These are phyloP conservation scores for Saxidomus purpurata DNA, from an alignment of 1,140 invertebrate species.

Conservation along the genomic window DNA sequence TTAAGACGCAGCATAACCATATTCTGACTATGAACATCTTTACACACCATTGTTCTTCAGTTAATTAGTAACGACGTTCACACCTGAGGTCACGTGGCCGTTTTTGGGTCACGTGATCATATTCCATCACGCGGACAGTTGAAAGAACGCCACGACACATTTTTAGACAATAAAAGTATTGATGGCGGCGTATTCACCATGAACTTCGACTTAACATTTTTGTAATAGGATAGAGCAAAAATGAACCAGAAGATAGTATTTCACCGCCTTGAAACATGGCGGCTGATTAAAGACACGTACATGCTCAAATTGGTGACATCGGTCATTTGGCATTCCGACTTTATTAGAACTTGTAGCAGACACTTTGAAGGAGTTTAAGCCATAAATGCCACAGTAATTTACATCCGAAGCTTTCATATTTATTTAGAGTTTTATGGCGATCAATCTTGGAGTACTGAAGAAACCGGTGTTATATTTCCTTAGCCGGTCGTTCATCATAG, in stretches of 20 bases:
- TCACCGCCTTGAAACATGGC: background rate
- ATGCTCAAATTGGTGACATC: background rate
- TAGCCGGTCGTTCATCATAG: background rate
- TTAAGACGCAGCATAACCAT: too few relatives aligned
- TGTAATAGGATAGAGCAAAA: background rate
- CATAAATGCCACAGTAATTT: slow-evolving; percentile 10
- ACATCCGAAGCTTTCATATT: background rate
- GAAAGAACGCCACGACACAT: background rate
- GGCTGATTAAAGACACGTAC: background rate
- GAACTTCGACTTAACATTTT: background rate
- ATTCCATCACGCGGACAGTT: background rate
- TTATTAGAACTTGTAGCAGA: background rate
- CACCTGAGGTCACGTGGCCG: slow-evolving; percentile 5
- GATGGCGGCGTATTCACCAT: background rate
- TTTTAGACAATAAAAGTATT: background rate
- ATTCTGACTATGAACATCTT: background rate
- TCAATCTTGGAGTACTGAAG: background rate
- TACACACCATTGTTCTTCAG: background rate
- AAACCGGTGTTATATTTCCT: background rate
- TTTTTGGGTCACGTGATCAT: background rate
- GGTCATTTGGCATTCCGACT: background rate
- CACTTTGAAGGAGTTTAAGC: background rate
- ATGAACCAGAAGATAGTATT: background rate
- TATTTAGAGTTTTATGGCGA: background rate
- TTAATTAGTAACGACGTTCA: background rate